A percentile compares a stretch with the other conserved stretches of the same genome.
Evolutionary conservation across 2,888 invertebrate species (phyloP).

Genomic region (Neuroscelio doddi): DNA sequence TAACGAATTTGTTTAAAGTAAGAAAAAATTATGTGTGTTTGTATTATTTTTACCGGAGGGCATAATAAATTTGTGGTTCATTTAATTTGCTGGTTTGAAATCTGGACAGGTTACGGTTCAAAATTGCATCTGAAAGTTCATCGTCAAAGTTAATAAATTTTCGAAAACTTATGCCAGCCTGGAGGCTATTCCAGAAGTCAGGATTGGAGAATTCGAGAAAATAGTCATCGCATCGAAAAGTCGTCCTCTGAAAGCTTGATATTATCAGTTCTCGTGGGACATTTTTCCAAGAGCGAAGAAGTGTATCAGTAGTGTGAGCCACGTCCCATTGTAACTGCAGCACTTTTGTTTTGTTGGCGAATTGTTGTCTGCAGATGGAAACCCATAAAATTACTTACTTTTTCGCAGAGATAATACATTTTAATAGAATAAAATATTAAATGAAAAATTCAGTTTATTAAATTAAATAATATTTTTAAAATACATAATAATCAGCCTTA

Average conservation of each 20-base stretch:
- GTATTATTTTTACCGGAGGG: constrained; percentile 17
- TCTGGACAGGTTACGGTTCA: not conserved
- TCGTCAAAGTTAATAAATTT: constrained; percentile 63
- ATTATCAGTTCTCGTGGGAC: constrained; percentile 57
- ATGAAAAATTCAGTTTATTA: not conserved
- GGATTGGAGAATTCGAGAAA: constrained; percentile 52
- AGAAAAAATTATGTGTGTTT: too few species aligned
- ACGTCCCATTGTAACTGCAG: constrained; percentile 47
- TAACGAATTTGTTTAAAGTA: too few species aligned
- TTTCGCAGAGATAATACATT: not conserved
- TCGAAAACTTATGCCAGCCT: constrained; percentile 52
- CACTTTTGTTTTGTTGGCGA: constrained; percentile 45
- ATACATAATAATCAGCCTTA: too few species aligned
- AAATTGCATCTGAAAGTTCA: constrained; percentile 44
- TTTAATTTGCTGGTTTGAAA: not conserved
- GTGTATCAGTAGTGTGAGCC: constrained; percentile 48
- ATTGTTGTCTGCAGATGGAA: constrained; percentile 31
- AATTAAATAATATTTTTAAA: too few species aligned
- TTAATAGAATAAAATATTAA: too few species aligned
- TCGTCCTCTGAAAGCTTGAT: constrained; percentile 58
- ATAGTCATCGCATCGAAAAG: constrained; percentile 57
- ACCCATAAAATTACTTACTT: constrained; percentile 17
- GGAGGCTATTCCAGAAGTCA: constrained; percentile 50
- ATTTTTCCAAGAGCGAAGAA: constrained; percentile 54
- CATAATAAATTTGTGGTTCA: constrained; percentile 14